These are phyloP conservation scores for Hydriomena furcata DNA, from an alignment of 2,888 invertebrate species.

Conservation along the genomic window DNA sequence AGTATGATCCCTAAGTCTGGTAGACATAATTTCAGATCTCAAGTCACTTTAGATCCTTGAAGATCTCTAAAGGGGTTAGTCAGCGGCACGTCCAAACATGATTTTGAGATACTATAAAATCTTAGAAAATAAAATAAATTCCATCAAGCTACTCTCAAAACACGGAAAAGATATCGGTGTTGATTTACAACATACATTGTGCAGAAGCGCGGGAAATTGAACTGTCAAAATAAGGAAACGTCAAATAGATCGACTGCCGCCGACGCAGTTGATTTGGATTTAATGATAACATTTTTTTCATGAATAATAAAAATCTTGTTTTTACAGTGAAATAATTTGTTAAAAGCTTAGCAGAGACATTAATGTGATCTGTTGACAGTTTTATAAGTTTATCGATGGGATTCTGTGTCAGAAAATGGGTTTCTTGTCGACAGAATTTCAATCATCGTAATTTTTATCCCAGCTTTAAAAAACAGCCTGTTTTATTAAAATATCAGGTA, in stretches of 20 bases:
- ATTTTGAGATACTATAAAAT: too few species aligned
- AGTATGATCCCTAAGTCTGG: too few species aligned
- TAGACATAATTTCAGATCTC: too few species aligned
- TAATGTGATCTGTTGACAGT: slow-evolving; percentile 2
- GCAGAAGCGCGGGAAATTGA: slow-evolving; percentile 38
- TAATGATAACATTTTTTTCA: slow-evolving; percentile 4
- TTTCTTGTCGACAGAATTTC: too few species aligned
- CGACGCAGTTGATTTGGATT: slow-evolving; percentile 18
- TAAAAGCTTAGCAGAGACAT: slow-evolving; percentile 9
- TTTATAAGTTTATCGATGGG: not conserved
- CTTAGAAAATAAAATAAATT: too few species aligned
- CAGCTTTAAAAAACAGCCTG: not conserved
- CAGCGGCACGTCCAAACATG: too few species aligned
- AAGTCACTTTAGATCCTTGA: too few species aligned
- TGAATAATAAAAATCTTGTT: slow-evolving; percentile 5
- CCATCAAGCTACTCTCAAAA: too few species aligned
- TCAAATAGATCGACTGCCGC: slow-evolving; percentile 36
- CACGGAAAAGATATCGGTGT: slow-evolving; percentile 9
- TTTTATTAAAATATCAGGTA: too few species aligned
- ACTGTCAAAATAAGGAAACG: slow-evolving; percentile 52
- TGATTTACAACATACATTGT: not conserved
- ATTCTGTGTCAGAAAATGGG: too few species aligned
- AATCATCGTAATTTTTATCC: too few species aligned
- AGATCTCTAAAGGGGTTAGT: too few species aligned
- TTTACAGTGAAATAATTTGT: slow-evolving; percentile 15